These are phyloP conservation scores for Calephelis nemesis DNA, from an alignment of 1,140 invertebrate genomes.

Conservation along the genomic window DNA sequence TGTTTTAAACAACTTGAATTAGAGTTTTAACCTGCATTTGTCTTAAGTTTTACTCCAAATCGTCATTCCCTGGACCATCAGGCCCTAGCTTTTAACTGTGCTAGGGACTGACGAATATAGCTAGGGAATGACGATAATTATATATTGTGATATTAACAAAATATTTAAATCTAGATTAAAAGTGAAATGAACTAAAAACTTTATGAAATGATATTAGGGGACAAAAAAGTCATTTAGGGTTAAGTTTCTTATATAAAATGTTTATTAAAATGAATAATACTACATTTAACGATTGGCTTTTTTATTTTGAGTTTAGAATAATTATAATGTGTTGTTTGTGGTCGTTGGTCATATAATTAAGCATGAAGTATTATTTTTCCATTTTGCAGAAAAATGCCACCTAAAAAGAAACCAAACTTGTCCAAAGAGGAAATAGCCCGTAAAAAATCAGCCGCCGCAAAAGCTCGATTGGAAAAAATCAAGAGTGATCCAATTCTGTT, in stretches of 20 bases:
- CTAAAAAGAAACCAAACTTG: constrained; percentile 3
- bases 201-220: not conserved
- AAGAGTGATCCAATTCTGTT: not conserved
- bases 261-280: constrained; percentile 4
- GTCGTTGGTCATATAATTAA: not conserved
- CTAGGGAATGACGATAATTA: constrained; percentile 1
- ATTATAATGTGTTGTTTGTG: not conserved
- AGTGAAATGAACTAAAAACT: not conserved
- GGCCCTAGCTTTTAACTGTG: not conserved
- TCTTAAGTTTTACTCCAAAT: not conserved
- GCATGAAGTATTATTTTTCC: not conserved
- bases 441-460: not conserved
- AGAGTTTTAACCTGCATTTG: not conserved
- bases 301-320: constrained; percentile 3
- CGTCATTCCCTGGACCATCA: not conserved
- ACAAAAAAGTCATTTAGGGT: constrained; percentile 4
- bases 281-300: constrained; percentile 2
- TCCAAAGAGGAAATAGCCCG: not conserved
- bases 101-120: not conserved
- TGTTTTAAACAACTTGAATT: not conserved
- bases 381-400: constrained; percentile 1
- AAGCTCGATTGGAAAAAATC: not conserved
- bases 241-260: not conserved
- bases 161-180: not conserved
- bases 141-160: constrained; percentile 5